Evolutionary conservation across 2,888 invertebrate species (phyloP).

Genomic region (Noctua janthina): DNA sequence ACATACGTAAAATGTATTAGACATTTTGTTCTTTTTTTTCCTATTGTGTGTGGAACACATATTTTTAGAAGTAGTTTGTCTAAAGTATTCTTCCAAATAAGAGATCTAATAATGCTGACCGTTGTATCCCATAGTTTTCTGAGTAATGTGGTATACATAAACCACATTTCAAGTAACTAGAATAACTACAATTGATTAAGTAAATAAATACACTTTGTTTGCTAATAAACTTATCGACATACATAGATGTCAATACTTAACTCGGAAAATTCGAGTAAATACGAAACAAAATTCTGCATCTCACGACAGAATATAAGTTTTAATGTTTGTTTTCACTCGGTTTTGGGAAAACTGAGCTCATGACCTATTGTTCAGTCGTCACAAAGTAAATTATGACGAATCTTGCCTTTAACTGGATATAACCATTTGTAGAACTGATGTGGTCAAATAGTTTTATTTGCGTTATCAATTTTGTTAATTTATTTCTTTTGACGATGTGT

Average conservation of each 20-base stretch:
- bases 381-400: slow-evolving; percentile 6
- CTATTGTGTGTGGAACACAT: background rate
- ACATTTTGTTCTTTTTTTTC: slow-evolving; percentile 5
- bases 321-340: slow-evolving; percentile 6
- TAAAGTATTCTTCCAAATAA: background rate
- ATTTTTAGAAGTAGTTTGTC: background rate
- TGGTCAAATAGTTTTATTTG: slow-evolving; percentile 12
- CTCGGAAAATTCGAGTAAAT: slow-evolving; percentile 28
- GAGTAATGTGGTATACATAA: background rate
- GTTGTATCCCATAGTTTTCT: background rate
- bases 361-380: background rate
- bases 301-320: background rate
- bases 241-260: background rate
- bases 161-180: background rate
- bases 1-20: background rate
- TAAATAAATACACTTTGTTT: slow-evolving; percentile 4
- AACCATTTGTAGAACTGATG: slow-evolving; percentile 19
- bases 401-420: slow-evolving; percentile 1
- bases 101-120: background rate
- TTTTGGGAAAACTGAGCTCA: slow-evolving; percentile 32
- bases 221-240: slow-evolving; percentile 20
- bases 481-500: background rate
- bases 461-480: background rate
- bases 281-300: slow-evolving; percentile 3
- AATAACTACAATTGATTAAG: background rate